Evolutionary conservation across 1,140 invertebrate species (phyloP).

Genomic region (Goniozus legneri): DNA sequence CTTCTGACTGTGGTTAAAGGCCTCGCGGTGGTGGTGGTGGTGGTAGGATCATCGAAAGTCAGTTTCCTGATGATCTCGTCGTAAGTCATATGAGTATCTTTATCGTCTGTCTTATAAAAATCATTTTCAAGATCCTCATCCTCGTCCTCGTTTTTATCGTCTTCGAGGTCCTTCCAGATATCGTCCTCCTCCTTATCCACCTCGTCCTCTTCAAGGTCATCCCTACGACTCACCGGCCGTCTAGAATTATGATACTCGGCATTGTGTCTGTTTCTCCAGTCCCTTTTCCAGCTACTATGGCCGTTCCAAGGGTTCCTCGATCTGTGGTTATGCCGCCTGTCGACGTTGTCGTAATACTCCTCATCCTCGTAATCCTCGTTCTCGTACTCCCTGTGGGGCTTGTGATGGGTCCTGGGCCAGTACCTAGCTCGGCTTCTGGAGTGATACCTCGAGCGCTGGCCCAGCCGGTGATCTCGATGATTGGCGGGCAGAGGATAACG

Average conservation of each 20-base stretch:
- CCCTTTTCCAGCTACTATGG: too few species aligned
- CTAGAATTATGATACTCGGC: slow-evolving; percentile 3
- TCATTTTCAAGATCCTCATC: slow-evolving; percentile 28
- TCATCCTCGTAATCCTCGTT: slow-evolving; percentile 22
- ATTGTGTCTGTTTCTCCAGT: too few species aligned
- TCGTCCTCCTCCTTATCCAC: slow-evolving; percentile 26
- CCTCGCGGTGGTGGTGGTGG: too few species aligned
- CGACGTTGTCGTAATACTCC: slow-evolving; percentile 11
- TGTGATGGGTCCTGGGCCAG: too few species aligned
- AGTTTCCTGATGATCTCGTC: slow-evolving; percentile 48
- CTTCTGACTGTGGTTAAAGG: slow-evolving; percentile 21
- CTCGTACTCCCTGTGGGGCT: slow-evolving; percentile 6
- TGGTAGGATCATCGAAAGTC: slow-evolving; percentile 37
- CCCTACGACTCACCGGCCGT: too few species aligned
- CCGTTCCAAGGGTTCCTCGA: too few species aligned
- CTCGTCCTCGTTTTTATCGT: slow-evolving; percentile 22
- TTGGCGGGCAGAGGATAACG: too few species aligned
- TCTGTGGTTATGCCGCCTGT: too few species aligned
- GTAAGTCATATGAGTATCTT: slow-evolving; percentile 29
- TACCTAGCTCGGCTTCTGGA: too few species aligned
- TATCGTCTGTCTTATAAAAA: slow-evolving; percentile 17
- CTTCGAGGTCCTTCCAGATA: slow-evolving; percentile 25
- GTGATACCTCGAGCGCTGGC: too few species aligned
- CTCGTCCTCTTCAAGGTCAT: slow-evolving; percentile 5
- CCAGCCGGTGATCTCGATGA: too few species aligned